phyloP scores from a whole-genome alignment of 2,888 invertebrate species.

The Scelioninae gen. 1 region DNA sequence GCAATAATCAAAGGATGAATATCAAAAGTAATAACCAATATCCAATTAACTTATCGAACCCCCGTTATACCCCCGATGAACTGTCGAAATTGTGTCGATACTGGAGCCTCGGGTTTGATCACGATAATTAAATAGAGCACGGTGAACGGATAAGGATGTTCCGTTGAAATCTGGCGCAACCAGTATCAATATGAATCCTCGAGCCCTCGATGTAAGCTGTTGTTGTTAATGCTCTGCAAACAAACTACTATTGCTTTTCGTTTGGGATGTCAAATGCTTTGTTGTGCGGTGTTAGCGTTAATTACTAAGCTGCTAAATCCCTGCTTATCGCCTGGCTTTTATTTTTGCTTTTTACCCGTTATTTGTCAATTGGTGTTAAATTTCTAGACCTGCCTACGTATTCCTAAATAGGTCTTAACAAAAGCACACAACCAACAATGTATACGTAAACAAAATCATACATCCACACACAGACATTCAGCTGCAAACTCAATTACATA shows the following conservation, averaged over 20 bases:
- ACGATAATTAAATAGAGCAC: not conserved
- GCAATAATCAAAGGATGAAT: slow-evolving; percentile 41
- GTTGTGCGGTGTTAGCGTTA: slow-evolving; percentile 45
- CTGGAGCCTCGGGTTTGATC: slow-evolving; percentile 38
- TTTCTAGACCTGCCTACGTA: slow-evolving; percentile 42
- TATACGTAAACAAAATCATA: not conserved
- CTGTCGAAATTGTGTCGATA: slow-evolving; percentile 54
- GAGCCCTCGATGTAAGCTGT: slow-evolving; percentile 51
- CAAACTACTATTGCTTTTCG: slow-evolving; percentile 45
- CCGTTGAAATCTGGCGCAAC: slow-evolving; percentile 16
- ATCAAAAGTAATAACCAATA: slow-evolving; percentile 6
- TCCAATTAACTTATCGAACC: slow-evolving; percentile 18
- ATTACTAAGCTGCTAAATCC: slow-evolving; percentile 50
- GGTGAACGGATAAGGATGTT: slow-evolving; percentile 15
- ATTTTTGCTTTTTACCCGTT: slow-evolving; percentile 59
- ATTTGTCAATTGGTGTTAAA: no score
- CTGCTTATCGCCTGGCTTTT: slow-evolving; percentile 70
- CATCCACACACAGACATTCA: not conserved
- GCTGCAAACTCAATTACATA: not conserved
- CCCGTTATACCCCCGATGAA: slow-evolving; percentile 16
- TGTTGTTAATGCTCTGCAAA: slow-evolving; percentile 40
- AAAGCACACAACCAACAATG: not conserved
- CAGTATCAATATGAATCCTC: slow-evolving; percentile 57
- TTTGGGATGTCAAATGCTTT: slow-evolving; percentile 45
- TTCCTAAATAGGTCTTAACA: slow-evolving; percentile 44